Percentiles rank a stretch among this genome's conserved stretches.
These are phyloP conservation scores for Harpagoxenus sublaevis DNA, from an alignment of 2,888 invertebrate genomes.

Conservation along the genomic window DNA sequence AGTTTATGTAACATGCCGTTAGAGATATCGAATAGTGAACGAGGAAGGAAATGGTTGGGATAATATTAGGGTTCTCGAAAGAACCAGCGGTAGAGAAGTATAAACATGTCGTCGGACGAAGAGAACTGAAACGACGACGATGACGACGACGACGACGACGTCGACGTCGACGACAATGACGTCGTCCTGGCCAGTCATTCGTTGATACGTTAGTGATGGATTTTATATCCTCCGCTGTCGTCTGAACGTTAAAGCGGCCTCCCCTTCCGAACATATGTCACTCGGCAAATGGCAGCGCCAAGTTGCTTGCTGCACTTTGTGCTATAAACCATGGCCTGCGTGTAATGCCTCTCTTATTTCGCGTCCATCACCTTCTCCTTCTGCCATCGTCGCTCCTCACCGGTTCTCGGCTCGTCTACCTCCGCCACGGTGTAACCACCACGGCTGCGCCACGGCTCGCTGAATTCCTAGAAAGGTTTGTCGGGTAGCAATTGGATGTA, in stretches of 20 bases:
- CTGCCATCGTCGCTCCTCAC: slow-evolving; percentile 26
- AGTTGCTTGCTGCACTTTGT: slow-evolving; percentile 69
- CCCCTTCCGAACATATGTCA: slow-evolving; percentile 71
- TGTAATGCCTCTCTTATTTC: slow-evolving; percentile 67
- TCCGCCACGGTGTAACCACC: slow-evolving; percentile 19
- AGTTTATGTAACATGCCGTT: slow-evolving; percentile 21
- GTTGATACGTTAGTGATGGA: slow-evolving; percentile 66
- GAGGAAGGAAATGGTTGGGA: slow-evolving; percentile 17
- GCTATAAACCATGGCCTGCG: slow-evolving; percentile 76
- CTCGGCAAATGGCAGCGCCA: slow-evolving; percentile 63
- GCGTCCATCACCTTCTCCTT: slow-evolving; percentile 49
- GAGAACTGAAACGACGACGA: too few relatives aligned
- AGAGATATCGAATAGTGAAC: background rate
- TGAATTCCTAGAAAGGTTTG: slow-evolving; percentile 72
- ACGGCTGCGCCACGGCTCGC: slow-evolving; percentile 51
- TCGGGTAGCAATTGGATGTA: slow-evolving; percentile 79
- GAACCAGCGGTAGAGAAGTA: background rate
- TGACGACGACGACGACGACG: background rate
- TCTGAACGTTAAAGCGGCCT: slow-evolving; percentile 60
- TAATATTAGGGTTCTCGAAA: background rate
- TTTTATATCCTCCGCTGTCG: slow-evolving; percentile 64
- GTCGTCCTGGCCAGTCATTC: slow-evolving; percentile 13
- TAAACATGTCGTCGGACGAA: background rate
- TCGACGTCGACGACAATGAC: slow-evolving; percentile 31
- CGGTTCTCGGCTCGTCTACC: slow-evolving; percentile 39